Percentiles rank a stretch among this genome's conserved stretches.
Evolutionary conservation across 2,113 vertebrate genomes (phyloP).

Genomic region (Bujurquina vittata): DNA sequence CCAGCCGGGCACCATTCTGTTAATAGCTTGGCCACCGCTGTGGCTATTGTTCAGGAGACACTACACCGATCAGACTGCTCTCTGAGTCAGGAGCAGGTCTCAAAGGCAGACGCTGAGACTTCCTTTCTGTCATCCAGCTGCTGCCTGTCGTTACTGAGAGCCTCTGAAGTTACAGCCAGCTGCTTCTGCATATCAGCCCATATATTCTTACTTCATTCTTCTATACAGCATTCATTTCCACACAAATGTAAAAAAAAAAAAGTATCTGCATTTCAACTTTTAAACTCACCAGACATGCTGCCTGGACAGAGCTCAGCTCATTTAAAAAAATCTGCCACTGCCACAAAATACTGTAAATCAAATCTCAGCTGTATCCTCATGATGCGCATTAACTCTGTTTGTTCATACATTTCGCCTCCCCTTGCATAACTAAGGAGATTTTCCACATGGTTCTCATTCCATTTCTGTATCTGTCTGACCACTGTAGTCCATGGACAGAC

Average conservation of each 20-base stretch:
- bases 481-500: constrained; percentile 29
- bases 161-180: constrained; percentile 63
- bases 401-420: background rate
- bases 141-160: constrained; percentile 46
- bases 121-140: constrained; percentile 68
- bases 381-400: background rate
- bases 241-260: background rate
- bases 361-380: background rate
- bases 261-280: background rate
- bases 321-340: background rate
- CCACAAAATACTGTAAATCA: background rate
- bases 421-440: constrained; percentile 16
- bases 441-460: constrained; percentile 50
- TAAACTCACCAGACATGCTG: background rate
- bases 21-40: constrained; percentile 61
- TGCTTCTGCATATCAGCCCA: constrained; percentile 41
- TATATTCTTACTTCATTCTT: constrained; percentile 2
- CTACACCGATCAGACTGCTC: constrained; percentile 38
- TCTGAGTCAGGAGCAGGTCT: constrained; percentile 59
- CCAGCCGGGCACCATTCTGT: constrained; percentile 32
- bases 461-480: constrained; percentile 49
- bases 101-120: constrained; percentile 56
- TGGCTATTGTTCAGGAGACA: constrained; percentile 65
- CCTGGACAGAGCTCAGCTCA: background rate
- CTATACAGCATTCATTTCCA: constrained; percentile 14